Base-by-base conservation (phyloP, 2,797 vertebrate genomes). In the Chromobotia macracanthus region DNA sequence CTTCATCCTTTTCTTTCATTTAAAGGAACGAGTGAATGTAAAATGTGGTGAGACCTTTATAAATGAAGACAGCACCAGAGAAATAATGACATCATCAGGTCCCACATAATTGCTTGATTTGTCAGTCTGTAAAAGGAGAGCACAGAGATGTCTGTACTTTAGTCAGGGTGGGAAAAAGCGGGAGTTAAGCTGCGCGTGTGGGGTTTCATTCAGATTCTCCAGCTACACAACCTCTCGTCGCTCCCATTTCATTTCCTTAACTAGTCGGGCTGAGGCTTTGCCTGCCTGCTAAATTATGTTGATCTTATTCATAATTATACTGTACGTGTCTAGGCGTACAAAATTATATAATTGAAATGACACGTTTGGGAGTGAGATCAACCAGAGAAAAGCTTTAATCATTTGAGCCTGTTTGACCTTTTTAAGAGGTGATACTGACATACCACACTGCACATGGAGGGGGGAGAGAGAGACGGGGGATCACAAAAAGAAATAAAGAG, bases 71-170 rank as follows among this genome's bases (percentile, higher is more conserved):
- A 63, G 44, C 81, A 68, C 76, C 56, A 78, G 79, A 88, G 90
- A 91, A 91, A 89, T 91, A 88, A 92, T 92, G 91, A 92, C 91
- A 93, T 94, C 90, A 93, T 93, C 90, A 89, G 84, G 89, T 91
- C 84, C 85, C 25, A 72, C 81, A 73, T 92, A 91, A 92, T 91
- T 89, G 87, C 91, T 89, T 89, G 89, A 90, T 93, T 92, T 92
- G 88, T 92, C 90, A 89, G 85, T 90, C 31, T 38, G 67, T 76
- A 75, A 64, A 70, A 55, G 21, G 56, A 46, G 66, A 71, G 56
- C 23, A 53, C 51, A 10, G 13, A 23, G 68, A 18, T 19, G 67
- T 51, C 31, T 63, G 66, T 64, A 44, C 56, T 73, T 68, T 50
- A 5, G 56, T 21, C 16, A 16, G 13, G 38, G 9, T 58, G 80